Percentiles rank a stretch among this genome's conserved stretches.
Evolutionary conservation across 2,797 vertebrate species (phyloP).

Genomic region (Gallinago solitaria): DNA sequence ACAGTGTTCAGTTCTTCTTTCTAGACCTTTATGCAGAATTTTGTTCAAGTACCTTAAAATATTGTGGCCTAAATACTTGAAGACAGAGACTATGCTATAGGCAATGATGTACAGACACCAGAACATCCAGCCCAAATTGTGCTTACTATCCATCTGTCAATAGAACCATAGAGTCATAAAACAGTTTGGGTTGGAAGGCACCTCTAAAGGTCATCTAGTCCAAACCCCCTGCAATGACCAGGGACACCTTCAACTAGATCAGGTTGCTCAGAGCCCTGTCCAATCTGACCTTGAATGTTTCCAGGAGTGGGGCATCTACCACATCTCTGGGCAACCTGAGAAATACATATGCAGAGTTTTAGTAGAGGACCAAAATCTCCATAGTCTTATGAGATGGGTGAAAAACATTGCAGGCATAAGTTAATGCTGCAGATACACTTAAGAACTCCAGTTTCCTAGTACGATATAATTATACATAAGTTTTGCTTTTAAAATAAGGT

Average conservation of each 20-base stretch:
- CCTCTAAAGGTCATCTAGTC: background rate
- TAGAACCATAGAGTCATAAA: background rate
- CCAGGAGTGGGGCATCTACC: background rate
- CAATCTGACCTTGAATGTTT: background rate
- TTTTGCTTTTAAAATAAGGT: background rate
- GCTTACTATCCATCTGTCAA: background rate
- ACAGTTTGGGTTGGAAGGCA: background rate
- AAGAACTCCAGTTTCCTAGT: background rate
- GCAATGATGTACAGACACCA: background rate
- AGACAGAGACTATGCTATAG: background rate
- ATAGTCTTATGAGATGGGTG: background rate
- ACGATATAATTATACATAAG: background rate
- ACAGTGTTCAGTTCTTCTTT: background rate
- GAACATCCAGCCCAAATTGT: background rate
- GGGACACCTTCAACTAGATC: background rate
- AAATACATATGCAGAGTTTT: background rate
- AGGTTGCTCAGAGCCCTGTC: background rate
- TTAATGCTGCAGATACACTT: background rate
- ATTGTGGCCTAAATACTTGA: background rate
- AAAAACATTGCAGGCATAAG: background rate
- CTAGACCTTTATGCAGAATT: background rate
- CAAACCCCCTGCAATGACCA: background rate
- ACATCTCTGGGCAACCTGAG: background rate
- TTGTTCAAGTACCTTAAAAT: background rate
- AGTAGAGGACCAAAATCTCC: background rate